These are phyloP conservation scores for Leistus spinibarbis DNA, from an alignment of 2,888 invertebrate genomes.

Conservation along the genomic window DNA sequence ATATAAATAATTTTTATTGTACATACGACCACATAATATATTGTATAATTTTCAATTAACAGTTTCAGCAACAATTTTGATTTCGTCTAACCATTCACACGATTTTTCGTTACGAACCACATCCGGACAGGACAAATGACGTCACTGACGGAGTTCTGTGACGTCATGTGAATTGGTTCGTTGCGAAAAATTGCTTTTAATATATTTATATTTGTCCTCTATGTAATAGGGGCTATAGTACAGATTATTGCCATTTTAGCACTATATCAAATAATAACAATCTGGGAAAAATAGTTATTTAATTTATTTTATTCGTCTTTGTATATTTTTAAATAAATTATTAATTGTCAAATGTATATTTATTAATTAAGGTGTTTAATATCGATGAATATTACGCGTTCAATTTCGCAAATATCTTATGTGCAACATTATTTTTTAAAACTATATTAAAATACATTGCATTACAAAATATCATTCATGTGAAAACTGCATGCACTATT, in stretches of 20 bases:
- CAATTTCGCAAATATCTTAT: constrained; percentile 18
- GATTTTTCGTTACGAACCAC: neutral
- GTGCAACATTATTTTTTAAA: constrained; percentile 34
- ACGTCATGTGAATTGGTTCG: neutral
- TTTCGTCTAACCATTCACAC: neutral
- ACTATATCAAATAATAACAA: neutral
- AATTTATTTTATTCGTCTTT: neutral
- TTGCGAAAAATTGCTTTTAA: neutral
- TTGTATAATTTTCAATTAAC: neutral
- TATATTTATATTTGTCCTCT: neutral
- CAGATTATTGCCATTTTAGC: neutral
- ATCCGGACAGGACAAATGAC: too few species aligned
- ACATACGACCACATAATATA: neutral
- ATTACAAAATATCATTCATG: constrained; percentile 28
- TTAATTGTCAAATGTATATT: neutral
- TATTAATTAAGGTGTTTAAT: neutral
- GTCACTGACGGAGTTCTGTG: neutral
- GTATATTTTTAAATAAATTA: neutral
- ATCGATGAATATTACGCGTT: neutral
- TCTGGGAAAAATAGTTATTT: neutral
- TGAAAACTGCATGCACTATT: constrained; percentile 30
- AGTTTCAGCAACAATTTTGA: neutral
- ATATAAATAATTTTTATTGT: neutral
- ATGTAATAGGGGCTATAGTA: neutral
- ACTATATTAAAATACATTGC: constrained; percentile 13